Percentiles rank a stretch among this genome's conserved stretches.
Evolutionary conservation across 2,797 vertebrate species (phyloP).

Genomic region (Scleropages formosus): DNA sequence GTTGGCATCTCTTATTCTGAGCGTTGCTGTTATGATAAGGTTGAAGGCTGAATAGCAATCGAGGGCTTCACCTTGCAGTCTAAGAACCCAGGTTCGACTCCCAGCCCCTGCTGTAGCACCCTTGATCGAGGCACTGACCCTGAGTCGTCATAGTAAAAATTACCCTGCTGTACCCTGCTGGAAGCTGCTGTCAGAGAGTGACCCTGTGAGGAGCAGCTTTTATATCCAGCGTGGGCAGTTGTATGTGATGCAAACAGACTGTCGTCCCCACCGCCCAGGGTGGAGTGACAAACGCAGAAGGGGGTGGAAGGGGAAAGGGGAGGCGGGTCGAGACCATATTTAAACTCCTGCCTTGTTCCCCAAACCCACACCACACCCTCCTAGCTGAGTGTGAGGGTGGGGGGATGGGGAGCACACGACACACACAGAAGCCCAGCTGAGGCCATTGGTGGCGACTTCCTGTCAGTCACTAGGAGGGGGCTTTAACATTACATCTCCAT

Average conservation of each 20-base stretch:
- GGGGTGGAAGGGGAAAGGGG: constrained; percentile 10
- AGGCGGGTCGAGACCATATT: constrained; percentile 43
- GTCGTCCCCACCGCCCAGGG: constrained; percentile 30
- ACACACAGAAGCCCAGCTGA: constrained; percentile 13
- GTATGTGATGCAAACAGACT: constrained; percentile 22
- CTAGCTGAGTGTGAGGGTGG: background rate
- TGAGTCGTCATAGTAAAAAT: no score
- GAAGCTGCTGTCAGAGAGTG: no score
- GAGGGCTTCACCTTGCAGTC: no score
- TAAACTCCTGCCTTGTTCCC: constrained; percentile 61
- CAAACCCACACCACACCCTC: constrained; percentile 27
- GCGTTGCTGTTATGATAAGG: no score
- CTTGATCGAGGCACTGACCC: no score
- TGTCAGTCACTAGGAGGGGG: constrained; percentile 23
- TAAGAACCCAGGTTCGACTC: no score
- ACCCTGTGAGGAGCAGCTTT: constrained; percentile 5
- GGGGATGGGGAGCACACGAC: constrained; percentile 17
- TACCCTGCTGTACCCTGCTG: no score
- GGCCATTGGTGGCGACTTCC: constrained; percentile 16
- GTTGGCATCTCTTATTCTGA: no score
- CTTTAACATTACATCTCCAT: no score
- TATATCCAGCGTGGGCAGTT: constrained; percentile 19
- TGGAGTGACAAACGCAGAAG: constrained; percentile 58
- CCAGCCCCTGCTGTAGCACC: no score
- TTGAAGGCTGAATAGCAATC: no score